These are phyloP conservation scores for Propsilocerus akamusi DNA, from an alignment of 1,140 invertebrate species.

Conservation along the genomic window DNA sequence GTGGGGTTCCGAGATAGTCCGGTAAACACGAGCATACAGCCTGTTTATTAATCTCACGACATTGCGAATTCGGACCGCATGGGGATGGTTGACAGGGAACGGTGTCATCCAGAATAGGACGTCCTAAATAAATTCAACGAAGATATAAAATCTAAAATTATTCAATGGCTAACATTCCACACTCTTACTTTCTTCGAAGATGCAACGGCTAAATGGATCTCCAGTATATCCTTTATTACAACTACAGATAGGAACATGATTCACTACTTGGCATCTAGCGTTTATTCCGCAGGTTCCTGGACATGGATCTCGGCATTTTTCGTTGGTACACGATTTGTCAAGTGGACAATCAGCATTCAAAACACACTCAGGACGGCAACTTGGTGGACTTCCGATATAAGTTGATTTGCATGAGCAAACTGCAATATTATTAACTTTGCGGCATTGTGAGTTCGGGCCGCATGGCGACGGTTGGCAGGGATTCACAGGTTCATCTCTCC, in stretches of 20 bases:
- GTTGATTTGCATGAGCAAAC: slow-evolving; percentile 29
- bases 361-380: slow-evolving; percentile 37
- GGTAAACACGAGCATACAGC: slow-evolving; percentile 52
- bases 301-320: slow-evolving; percentile 39
- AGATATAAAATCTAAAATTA: no score
- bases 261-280: slow-evolving; percentile 59
- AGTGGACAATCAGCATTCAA: slow-evolving; percentile 34
- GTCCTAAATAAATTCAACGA: no score
- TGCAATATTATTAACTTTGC: slow-evolving; percentile 24
- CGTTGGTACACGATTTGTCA: slow-evolving; percentile 30
- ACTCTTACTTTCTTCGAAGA: no score
- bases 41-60: slow-evolving; percentile 35
- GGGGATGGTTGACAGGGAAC: slow-evolving; percentile 51
- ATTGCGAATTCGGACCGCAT: slow-evolving; percentile 54
- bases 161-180: no score
- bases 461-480: slow-evolving; percentile 36
- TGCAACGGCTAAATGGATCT: slow-evolving; percentile 59
- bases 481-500: slow-evolving; percentile 21
- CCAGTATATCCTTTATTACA: slow-evolving; percentile 54
- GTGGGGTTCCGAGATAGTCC: slow-evolving; percentile 56
- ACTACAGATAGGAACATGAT: slow-evolving; percentile 68
- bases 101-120: slow-evolving; percentile 11
- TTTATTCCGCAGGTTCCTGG: slow-evolving; percentile 40
- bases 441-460: slow-evolving; percentile 32
- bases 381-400: slow-evolving; percentile 33